Percentiles rank a stretch among this genome's conserved stretches.
Evolutionary conservation across 2,113 vertebrate genomes (phyloP).

Genomic region (Pedetes capensis): DNA sequence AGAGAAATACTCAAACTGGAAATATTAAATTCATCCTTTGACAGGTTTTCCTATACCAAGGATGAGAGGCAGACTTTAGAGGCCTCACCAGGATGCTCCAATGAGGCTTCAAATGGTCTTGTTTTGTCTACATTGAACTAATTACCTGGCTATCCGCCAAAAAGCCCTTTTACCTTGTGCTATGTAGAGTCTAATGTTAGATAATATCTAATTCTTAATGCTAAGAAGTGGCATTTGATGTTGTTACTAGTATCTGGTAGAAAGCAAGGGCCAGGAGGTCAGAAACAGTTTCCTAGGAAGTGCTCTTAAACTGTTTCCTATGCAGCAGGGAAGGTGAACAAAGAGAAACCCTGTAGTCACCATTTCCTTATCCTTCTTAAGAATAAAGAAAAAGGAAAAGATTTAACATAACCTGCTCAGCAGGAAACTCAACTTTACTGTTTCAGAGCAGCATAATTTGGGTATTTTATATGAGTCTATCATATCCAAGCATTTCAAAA

Average conservation of each 20-base stretch:
- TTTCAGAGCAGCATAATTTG: constrained; percentile 77
- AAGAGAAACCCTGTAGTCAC: constrained; percentile 78
- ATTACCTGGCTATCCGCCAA: constrained; percentile 70
- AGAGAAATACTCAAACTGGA: constrained; percentile 35
- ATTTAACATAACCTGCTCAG: constrained; percentile 83
- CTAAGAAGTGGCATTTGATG: constrained; percentile 67
- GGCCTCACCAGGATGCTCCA: constrained; percentile 20
- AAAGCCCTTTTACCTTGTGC: constrained; percentile 68
- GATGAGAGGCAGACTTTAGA: constrained; percentile 38
- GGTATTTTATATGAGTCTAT: constrained; percentile 76
- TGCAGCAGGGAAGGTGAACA: constrained; percentile 62
- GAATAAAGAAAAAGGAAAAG: constrained; percentile 75
- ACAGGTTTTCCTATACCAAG: constrained; percentile 41
- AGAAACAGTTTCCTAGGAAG: constrained; percentile 65
- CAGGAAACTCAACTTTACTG: constrained; percentile 79
- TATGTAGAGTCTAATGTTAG: constrained; percentile 57
- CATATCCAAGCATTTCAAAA: constrained; percentile 78
- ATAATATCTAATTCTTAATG: constrained; percentile 72
- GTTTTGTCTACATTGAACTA: constrained; percentile 67
- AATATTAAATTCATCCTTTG: constrained; percentile 57
- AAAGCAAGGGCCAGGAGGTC: constrained; percentile 66
- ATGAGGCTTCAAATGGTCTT: constrained; percentile 36
- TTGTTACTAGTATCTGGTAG: constrained; percentile 56
- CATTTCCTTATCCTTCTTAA: constrained; percentile 78
- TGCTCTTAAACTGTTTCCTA: constrained; percentile 57